Conservation (phyloP, 1,140 invertebrate genomes). For the Brachionus koreanus region DNA sequence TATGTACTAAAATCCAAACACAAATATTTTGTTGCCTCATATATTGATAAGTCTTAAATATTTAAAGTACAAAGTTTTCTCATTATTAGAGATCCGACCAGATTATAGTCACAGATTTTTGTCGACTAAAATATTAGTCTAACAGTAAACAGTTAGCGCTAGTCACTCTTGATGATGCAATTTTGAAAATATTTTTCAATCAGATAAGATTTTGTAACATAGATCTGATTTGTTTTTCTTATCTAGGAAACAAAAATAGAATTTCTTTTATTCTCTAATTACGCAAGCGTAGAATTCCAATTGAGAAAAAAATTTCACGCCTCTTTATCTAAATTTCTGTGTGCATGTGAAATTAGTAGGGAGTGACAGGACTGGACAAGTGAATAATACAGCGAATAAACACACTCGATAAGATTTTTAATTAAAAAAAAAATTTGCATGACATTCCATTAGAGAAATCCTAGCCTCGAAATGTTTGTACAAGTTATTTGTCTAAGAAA, state of each 20-base stretch:
- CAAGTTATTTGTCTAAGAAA: slow-evolving; percentile 23
- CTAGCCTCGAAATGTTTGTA: background rate
- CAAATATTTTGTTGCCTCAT: slow-evolving; percentile 7
- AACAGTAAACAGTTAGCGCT: background rate
- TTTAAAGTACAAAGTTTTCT: background rate
- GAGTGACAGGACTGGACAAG: background rate
- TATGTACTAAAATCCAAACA: background rate
- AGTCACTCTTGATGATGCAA: background rate
- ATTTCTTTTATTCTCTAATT: background rate
- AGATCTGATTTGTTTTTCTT: background rate
- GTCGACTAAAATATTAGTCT: background rate
- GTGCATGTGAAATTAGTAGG: background rate
- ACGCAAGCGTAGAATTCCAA: background rate
- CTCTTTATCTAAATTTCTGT: background rate
- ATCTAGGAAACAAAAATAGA: background rate
- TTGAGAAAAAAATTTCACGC: background rate
- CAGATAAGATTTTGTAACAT: background rate
- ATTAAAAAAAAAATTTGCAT: background rate
- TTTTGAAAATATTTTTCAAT: background rate
- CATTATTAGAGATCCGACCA: background rate
- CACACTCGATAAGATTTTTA: background rate
- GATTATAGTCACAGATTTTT: background rate
- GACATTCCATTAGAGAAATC: background rate
- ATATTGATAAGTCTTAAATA: slow-evolving; percentile 8
- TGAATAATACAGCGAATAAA: background rate